phyloP scores from a whole-genome alignment of 2,888 invertebrate genomes.

The Sphinx pinastri region DNA sequence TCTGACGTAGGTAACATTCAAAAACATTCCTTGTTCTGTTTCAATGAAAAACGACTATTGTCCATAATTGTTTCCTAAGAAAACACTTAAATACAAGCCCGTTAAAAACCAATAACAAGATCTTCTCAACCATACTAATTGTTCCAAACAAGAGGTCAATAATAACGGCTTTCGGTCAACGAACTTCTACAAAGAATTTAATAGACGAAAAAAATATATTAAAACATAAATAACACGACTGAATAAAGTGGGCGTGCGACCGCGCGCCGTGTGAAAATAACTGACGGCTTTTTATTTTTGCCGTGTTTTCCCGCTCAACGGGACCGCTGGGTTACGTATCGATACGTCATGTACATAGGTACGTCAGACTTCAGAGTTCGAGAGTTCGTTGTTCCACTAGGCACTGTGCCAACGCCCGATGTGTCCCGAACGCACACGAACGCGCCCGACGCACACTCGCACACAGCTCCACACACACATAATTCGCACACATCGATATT shows the following conservation, averaged over 20 bases:
- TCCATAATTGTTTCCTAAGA: constrained; percentile 15
- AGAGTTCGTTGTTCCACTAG: constrained; percentile 80
- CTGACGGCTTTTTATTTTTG: constrained; percentile 29
- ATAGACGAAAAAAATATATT: constrained; percentile 45
- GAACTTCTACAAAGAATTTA: constrained; percentile 59
- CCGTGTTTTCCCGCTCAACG: constrained; percentile 47
- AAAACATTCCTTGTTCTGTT: constrained; percentile 14
- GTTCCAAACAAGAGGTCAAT: constrained; percentile 38
- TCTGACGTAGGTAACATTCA: neutral
- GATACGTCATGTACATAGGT: constrained; percentile 59
- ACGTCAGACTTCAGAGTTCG: constrained; percentile 63
- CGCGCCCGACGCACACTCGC: constrained; percentile 44
- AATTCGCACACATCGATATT: constrained; percentile 44
- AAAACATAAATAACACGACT: constrained; percentile 37
- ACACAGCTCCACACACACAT: constrained; percentile 46
- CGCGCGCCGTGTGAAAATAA: constrained; percentile 23
- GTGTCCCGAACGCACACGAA: constrained; percentile 56
- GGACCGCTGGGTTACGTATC: constrained; percentile 56
- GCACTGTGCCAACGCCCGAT: constrained; percentile 80
- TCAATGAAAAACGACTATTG: constrained; percentile 1
- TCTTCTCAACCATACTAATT: constrained; percentile 33
- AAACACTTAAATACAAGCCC: constrained; percentile 20
- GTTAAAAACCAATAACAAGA: constrained; percentile 40
- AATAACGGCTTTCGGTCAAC: constrained; percentile 47
- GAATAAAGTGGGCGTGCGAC: constrained; percentile 38